Base-by-base conservation (phyloP, 2,797 vertebrate genomes). In the Etheostoma perlongum region DNA sequence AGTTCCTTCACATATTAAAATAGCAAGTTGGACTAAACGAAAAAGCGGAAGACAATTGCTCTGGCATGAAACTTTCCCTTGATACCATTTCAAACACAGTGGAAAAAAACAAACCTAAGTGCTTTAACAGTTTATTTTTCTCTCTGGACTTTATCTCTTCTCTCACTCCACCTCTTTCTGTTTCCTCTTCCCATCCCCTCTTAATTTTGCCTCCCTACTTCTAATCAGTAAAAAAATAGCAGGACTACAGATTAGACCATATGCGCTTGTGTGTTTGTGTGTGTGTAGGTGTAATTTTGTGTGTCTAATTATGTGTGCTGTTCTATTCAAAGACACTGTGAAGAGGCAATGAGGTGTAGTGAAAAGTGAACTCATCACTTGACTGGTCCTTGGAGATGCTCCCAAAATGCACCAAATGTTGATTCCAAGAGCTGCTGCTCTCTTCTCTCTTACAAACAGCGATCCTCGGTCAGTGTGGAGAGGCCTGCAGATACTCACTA, bases 181-280 rank as follows among this genome's bases (percentile, higher is more conserved):
- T 79, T 85, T 78, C 64, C 60, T 64, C 54, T 53, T 68, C 66
- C 55, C 58, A 55, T 84, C 78, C 71, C 78, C 59, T 40, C 47
- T 86, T 87, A 67, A 81, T 77, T 78, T 79, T 64, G 54, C 61
- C 74, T 76, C 66, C 74, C 27, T 64, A 55, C 78, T 82, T 83
- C 60, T 86, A 83, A 87, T 83, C 81, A 80, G 80, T 47, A 33
- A 65, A 88, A 88, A 79, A 77, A 79, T 65, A 83, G 71, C 60
- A 83, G 78, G 84, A 81, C 81, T 83, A 72, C 85, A 88, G 79
- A 90, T 88, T 87, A 88, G 71, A 75, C 84, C 77, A 87, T 89
- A 86, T 92, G 88, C 5, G 66, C 74, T 71, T 67, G 44, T 76
- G 76, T 84, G 67, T 78, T 62, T 74, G 76, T 61, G 78, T 84